Conservation (phyloP, 2,113 vertebrate genomes). For the Pagrus major region DNA sequence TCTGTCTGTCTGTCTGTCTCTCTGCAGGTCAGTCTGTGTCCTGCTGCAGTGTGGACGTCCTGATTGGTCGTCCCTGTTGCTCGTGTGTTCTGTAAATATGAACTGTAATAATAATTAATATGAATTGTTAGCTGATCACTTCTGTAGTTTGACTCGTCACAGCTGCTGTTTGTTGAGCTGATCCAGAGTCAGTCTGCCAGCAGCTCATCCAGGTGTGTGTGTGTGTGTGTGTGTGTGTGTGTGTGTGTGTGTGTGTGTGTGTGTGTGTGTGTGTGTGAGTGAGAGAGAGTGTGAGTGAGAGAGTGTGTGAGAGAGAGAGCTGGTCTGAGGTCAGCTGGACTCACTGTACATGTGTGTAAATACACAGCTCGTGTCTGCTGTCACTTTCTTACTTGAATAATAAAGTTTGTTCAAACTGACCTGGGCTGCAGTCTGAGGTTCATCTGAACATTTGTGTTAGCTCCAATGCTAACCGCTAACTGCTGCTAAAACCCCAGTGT, state of each 20-base stretch:
- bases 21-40: constrained; percentile 24
- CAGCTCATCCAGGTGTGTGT: too few relatives aligned
- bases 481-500: neutral
- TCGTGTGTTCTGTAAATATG: constrained; percentile 84
- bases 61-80: constrained; percentile 39
- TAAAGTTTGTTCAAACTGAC: constrained; percentile 35
- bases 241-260: too few relatives aligned
- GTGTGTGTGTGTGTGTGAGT: too few relatives aligned
- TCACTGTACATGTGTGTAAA: constrained; percentile 58
- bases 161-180: neutral
- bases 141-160: neutral
- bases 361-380: constrained; percentile 6
- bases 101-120: constrained; percentile 3
- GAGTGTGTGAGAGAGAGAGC: neutral
- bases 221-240: too few relatives aligned
- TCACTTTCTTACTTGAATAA: constrained; percentile 40
- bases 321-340: constrained; percentile 8
- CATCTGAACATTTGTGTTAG: neutral
- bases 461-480: neutral
- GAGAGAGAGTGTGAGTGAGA: too few relatives aligned
- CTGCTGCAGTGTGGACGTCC: constrained; percentile 39
- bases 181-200: neutral
- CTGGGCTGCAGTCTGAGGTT: neutral
- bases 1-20: neutral
- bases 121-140: constrained; percentile 21